Percentiles rank a stretch among this genome's conserved stretches.
phyloP scores from a whole-genome alignment of 2,797 vertebrate genomes.

The Xiphorhynchus erythropygius region DNA sequence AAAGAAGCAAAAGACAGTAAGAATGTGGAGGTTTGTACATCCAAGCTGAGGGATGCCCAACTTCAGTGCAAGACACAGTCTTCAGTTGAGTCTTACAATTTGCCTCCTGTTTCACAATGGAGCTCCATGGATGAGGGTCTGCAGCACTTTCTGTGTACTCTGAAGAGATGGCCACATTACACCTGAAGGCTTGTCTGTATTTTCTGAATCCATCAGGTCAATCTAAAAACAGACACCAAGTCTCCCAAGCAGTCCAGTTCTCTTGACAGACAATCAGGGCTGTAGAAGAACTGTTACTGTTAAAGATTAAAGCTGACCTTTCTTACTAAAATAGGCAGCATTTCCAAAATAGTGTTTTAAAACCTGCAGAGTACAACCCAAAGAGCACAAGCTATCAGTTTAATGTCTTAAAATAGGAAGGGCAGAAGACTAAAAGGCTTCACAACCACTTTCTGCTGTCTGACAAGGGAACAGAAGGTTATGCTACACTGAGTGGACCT shows the following conservation, averaged over 20 bases:
- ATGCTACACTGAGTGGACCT: neutral
- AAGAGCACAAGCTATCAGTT: neutral
- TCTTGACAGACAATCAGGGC: neutral
- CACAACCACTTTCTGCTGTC: neutral
- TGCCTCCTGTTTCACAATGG: neutral
- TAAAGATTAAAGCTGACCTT: neutral
- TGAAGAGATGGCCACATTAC: neutral
- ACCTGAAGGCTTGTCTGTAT: neutral
- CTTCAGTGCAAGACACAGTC: neutral
- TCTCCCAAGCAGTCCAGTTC: neutral
- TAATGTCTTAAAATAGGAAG: neutral
- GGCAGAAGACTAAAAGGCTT: neutral
- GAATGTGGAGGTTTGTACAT: neutral
- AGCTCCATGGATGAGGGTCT: neutral
- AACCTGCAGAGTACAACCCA: neutral
- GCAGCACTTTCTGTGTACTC: neutral
- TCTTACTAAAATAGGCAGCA: neutral
- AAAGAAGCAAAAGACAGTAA: neutral
- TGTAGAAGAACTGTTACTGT: neutral
- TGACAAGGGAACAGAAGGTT: neutral
- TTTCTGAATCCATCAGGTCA: neutral
- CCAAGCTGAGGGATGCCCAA: neutral
- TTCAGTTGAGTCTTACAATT: neutral
- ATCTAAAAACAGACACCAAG: neutral
- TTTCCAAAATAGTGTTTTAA: neutral